phyloP scores from a whole-genome alignment of 2,888 invertebrate genomes.

The Aspidiotus destructor region DNA sequence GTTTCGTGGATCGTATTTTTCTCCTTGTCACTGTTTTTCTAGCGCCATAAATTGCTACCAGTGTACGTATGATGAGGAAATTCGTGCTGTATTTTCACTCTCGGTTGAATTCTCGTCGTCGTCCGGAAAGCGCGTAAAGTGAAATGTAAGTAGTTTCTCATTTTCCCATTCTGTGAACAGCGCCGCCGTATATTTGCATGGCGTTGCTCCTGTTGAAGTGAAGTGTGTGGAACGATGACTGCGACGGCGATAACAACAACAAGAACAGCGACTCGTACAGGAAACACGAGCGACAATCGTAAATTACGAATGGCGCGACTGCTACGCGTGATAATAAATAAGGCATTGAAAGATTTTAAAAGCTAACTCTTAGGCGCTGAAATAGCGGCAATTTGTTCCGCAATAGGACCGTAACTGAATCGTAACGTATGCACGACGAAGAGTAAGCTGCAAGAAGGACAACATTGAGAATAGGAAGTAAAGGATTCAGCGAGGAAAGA shows the following conservation, averaged over 20 bases:
- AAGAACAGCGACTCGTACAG: too few relatives aligned
- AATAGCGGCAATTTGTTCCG: slow-evolving; percentile 32
- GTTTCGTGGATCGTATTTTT: too few relatives aligned
- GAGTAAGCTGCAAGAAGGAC: neutral
- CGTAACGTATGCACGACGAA: slow-evolving; percentile 23
- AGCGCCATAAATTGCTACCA: too few relatives aligned
- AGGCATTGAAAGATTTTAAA: slow-evolving; percentile 32
- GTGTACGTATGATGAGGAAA: too few relatives aligned
- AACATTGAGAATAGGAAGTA: neutral
- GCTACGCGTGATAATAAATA: slow-evolving; percentile 22
- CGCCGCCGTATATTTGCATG: neutral
- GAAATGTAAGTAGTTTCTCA: too few relatives aligned
- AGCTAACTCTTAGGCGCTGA: slow-evolving; percentile 31
- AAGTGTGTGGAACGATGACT: neutral
- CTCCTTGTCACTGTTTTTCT: too few relatives aligned
- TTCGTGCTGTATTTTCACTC: too few relatives aligned
- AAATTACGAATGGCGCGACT: slow-evolving; percentile 19
- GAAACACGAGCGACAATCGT: slow-evolving; percentile 10
- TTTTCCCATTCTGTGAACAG: neutral
- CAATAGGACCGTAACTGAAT: slow-evolving; percentile 25
- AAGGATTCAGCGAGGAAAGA: neutral
- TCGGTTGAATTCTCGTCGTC: too few relatives aligned
- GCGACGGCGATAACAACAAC: neutral
- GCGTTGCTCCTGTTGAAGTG: neutral
- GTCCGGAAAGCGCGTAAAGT: too few relatives aligned